Evolutionary conservation across 2,113 vertebrate genomes (phyloP).

Genomic region (Verasper variegatus): DNA sequence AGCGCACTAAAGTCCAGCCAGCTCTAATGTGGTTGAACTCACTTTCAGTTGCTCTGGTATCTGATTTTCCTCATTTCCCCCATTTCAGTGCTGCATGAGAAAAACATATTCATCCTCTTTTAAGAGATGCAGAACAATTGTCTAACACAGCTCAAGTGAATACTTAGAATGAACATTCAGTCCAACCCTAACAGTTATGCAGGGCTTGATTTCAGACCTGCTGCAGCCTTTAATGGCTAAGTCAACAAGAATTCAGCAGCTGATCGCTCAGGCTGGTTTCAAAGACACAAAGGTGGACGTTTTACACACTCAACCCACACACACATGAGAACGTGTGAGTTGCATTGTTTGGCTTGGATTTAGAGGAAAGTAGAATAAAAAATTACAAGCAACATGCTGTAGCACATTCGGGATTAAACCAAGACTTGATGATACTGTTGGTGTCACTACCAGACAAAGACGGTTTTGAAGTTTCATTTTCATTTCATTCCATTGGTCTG

Average conservation of each 20-base stretch:
- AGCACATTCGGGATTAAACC: neutral
- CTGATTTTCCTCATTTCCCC: conserved; percentile 3
- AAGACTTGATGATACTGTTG: neutral
- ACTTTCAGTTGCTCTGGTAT: neutral
- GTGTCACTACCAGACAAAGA: neutral
- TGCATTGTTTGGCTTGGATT: conserved; percentile 46
- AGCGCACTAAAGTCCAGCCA: neutral
- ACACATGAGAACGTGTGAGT: too few relatives aligned
- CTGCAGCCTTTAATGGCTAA: conserved; percentile 75
- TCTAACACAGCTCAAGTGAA: conserved; percentile 64
- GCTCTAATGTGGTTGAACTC: neutral
- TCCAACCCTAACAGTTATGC: conserved; percentile 71
- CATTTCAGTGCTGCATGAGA: conserved; percentile 4
- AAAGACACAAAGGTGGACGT: conserved; percentile 37
- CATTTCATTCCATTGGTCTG: neutral
- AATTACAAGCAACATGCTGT: conserved; percentile 17
- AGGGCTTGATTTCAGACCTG: conserved; percentile 73
- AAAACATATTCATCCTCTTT: conserved; percentile 10
- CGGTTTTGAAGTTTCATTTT: conserved; percentile 14
- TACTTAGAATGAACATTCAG: conserved; percentile 19
- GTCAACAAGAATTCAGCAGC: conserved; percentile 71
- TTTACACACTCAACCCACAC: conserved; percentile 45
- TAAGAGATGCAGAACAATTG: conserved; percentile 36
- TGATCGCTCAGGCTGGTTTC: conserved; percentile 42
- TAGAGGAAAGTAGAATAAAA: conserved; percentile 31